A percentile compares a stretch with the other conserved stretches of the same genome.
These are phyloP conservation scores for Leptodactylus fuscus DNA, from an alignment of 2,113 vertebrate genomes.

Conservation along the genomic window DNA sequence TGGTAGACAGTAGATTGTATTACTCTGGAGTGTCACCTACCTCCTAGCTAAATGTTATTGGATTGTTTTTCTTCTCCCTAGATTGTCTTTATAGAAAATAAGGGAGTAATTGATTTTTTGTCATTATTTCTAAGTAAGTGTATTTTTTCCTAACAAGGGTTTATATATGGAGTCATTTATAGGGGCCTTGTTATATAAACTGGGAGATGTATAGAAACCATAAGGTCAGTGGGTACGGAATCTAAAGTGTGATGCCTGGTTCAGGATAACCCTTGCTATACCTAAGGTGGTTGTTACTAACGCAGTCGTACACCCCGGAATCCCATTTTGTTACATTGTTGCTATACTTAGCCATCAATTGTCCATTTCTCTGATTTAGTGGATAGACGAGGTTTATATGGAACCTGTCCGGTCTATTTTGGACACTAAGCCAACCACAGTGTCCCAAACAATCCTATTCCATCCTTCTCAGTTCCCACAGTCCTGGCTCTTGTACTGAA, in stretches of 20 bases:
- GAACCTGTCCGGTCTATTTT: too few species aligned
- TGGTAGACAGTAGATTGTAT: background rate
- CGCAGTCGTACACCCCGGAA: too few species aligned
- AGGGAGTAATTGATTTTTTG: slow-evolving; percentile 1
- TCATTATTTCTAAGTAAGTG: background rate
- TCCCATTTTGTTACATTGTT: too few species aligned
- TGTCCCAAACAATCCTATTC: too few species aligned
- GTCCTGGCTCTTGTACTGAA: too few species aligned
- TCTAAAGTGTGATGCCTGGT: background rate
- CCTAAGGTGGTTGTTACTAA: too few species aligned
- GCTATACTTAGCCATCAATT: too few species aligned
- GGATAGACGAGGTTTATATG: too few species aligned
- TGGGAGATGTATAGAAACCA: background rate
- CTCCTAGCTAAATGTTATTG: background rate
- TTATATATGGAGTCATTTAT: background rate
- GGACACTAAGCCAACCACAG: too few species aligned
- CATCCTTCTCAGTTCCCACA: too few species aligned
- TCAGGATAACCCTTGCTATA: background rate
- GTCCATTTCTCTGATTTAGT: too few species aligned
- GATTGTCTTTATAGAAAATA: background rate
- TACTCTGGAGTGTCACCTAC: background rate
- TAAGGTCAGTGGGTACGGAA: background rate
- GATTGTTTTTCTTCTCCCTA: background rate
- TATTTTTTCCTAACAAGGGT: background rate
- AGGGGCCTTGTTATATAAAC: background rate